Conservation (phyloP, 2,113 vertebrate species). For the Morphnarchus princeps region DNA sequence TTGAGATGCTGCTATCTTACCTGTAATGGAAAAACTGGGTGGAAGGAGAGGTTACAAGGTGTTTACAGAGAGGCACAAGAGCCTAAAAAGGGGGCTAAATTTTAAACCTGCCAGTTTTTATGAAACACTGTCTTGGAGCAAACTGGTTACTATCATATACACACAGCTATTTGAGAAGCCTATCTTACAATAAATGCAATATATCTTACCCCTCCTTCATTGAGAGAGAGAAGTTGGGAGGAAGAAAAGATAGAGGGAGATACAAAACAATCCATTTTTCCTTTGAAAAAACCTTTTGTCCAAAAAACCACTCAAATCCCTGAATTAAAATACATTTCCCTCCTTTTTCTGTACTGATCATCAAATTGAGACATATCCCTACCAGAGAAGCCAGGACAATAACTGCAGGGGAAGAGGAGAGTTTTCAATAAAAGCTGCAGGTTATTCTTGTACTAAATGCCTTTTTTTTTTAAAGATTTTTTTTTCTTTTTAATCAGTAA, state of each 20-base stretch:
- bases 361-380: not conserved
- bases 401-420: not conserved
- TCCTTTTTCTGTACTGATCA: not conserved
- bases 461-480: not conserved
- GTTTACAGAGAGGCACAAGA: not conserved
- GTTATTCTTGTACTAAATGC: not conserved
- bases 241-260: not conserved
- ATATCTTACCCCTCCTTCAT: not conserved
- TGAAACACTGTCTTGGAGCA: not conserved
- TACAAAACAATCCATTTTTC: not conserved
- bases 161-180: not conserved
- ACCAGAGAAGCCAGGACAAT: not conserved
- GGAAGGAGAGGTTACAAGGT: not conserved
- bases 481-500: not conserved
- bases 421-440: not conserved
- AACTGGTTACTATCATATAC: not conserved
- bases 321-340: not conserved
- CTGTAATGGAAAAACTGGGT: not conserved
- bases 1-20: not conserved
- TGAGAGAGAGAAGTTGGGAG: not conserved
- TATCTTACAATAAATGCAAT: not conserved
- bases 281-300: not conserved
- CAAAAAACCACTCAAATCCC: not conserved
- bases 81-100: not conserved
- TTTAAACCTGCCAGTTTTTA: not conserved